Conservation (phyloP, 2,113 vertebrate genomes). For the Bubalus kerabau region DNA sequence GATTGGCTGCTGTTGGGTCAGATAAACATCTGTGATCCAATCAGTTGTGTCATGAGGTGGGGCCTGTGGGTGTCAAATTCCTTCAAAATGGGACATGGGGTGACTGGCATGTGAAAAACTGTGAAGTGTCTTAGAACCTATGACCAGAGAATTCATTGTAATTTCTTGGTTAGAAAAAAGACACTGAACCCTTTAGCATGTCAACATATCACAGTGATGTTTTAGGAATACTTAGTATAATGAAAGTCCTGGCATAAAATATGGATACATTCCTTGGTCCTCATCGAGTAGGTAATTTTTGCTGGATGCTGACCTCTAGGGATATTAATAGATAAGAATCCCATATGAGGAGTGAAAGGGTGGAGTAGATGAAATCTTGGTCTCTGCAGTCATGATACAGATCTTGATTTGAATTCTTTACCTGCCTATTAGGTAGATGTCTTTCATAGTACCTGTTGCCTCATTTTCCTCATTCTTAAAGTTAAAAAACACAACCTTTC, state of each 20-base stretch:
- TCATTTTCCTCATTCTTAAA: background rate
- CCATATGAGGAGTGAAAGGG: background rate
- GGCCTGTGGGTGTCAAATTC: background rate
- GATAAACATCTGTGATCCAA: background rate
- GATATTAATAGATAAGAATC: background rate
- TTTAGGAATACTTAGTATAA: background rate
- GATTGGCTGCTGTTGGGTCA: background rate
- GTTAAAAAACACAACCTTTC: background rate
- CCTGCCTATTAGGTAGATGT: background rate
- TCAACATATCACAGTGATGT: background rate
- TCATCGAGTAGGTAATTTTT: background rate
- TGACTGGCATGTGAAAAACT: background rate
- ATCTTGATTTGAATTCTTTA: background rate
- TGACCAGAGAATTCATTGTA: background rate
- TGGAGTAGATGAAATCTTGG: background rate
- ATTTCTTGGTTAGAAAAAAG: background rate
- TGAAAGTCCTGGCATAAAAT: background rate
- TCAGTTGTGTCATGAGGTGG: background rate
- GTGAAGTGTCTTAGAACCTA: background rate
- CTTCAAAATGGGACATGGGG: background rate
- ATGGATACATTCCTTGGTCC: background rate
- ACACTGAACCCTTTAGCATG: background rate
- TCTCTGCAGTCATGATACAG: background rate
- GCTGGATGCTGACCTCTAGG: background rate
- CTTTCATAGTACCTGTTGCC: background rate